Conservation (phyloP, 2,113 vertebrate species). For the Tetraodon nigroviridis region DNA sequence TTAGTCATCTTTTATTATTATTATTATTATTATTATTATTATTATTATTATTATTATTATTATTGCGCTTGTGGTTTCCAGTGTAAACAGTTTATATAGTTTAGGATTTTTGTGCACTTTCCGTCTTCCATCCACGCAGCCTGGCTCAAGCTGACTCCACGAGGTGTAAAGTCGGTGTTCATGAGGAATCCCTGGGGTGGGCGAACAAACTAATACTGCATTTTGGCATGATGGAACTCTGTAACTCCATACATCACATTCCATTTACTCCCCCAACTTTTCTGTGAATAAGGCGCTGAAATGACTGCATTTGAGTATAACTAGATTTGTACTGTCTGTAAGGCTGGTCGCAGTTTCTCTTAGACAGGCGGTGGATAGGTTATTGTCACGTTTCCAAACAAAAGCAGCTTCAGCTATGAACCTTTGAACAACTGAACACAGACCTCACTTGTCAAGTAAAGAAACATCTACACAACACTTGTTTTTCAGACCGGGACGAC, state of each 20-base stretch:
- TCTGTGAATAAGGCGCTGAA: conserved; percentile 64
- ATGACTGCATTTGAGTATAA: conserved; percentile 56
- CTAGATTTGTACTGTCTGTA: conserved; percentile 49
- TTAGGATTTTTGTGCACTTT: conserved; percentile 13
- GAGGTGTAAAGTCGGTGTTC: conserved; percentile 18
- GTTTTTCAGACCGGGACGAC: conserved; percentile 54
- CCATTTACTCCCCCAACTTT: conserved; percentile 36
- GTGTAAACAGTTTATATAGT: conserved; percentile 5
- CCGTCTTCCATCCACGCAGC: conserved; percentile 4
- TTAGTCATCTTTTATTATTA: too few species aligned
- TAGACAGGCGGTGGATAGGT: conserved; percentile 37
- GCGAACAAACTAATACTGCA: conserved; percentile 60
- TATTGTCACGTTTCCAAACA: too few species aligned
- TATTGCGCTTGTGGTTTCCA: neutral
- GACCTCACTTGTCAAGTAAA: conserved; percentile 57
- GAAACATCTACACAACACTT: conserved; percentile 61
- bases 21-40: too few species aligned
- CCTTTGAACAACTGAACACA: conserved; percentile 57
- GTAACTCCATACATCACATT: conserved; percentile 51
- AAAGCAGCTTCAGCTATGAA: conserved; percentile 45
- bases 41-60: too few species aligned
- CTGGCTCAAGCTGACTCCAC: conserved; percentile 16
- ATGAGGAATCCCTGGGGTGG: conserved; percentile 25
- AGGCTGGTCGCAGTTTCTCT: conserved; percentile 56
- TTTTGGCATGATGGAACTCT: conserved; percentile 65